Evolutionary conservation across 2,113 vertebrate genomes (phyloP).

Genomic region (Oncorhynchus masou): DNA sequence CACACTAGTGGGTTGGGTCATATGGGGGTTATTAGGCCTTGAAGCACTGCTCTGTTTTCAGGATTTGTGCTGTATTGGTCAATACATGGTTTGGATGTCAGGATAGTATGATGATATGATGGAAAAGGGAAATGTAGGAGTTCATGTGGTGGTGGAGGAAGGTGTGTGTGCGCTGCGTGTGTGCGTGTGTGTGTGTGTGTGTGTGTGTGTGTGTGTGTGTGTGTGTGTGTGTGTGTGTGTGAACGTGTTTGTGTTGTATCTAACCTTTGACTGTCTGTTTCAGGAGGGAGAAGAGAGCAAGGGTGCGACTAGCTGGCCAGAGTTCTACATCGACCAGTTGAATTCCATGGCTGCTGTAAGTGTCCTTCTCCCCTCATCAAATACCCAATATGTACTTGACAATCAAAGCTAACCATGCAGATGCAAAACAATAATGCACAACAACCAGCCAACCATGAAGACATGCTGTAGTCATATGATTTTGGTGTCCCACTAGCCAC

Average conservation of each 20-base stretch:
- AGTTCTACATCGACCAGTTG: slow-evolving; percentile 93
- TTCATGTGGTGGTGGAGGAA: no score
- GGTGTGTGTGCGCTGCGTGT: no score
- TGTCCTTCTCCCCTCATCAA: slow-evolving; percentile 34
- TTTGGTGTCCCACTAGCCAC: background rate
- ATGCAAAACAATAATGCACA: background rate
- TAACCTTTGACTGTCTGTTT: background rate
- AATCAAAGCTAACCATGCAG: background rate
- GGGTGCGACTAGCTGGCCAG: slow-evolving; percentile 88
- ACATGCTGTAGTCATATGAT: background rate
- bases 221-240: background rate
- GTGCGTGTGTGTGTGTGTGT: background rate
- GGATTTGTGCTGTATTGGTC: no score
- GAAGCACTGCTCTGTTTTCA: no score
- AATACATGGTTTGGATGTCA: no score
- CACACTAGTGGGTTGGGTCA: no score
- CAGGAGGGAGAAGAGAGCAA: slow-evolving; percentile 92
- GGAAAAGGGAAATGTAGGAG: no score
- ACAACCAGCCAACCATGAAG: background rate
- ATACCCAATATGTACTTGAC: background rate
- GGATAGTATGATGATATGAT: no score
- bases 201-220: slow-evolving; percentile 7
- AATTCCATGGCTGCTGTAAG: slow-evolving; percentile 91
- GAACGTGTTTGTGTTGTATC: no score
- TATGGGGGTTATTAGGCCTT: no score